phyloP scores from a whole-genome alignment of 2,797 vertebrate species.

The Nannoperca obscura region DNA sequence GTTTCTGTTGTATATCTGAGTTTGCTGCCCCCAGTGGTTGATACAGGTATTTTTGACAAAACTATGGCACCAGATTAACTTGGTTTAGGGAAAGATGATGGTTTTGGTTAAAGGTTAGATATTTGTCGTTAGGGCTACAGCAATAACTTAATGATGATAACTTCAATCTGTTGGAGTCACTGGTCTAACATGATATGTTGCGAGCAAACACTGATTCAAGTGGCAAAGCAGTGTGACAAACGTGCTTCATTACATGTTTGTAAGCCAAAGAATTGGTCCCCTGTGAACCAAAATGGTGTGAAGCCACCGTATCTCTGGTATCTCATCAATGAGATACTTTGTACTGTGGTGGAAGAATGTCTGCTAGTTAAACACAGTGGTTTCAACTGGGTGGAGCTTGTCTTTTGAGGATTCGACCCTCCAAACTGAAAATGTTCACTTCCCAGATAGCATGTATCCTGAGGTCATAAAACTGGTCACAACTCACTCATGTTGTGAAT shows the following conservation, averaged over 20 bases:
- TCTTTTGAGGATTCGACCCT: constrained; percentile 15
- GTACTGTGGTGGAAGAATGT: background rate
- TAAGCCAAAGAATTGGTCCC: background rate
- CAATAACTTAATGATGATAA: background rate
- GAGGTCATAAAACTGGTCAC: constrained; percentile 14
- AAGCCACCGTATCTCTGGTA: constrained; percentile 7
- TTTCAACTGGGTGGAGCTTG: background rate
- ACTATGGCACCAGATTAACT: background rate
- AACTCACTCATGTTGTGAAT: background rate
- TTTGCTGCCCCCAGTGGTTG: too few species aligned
- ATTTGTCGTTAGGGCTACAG: background rate
- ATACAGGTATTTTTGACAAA: too few species aligned
- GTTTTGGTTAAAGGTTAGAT: background rate
- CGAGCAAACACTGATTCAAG: background rate
- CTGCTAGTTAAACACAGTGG: background rate
- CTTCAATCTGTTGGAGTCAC: background rate
- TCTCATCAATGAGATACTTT: constrained; percentile 24
- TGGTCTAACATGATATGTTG: too few species aligned
- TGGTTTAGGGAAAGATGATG: background rate
- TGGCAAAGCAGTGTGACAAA: background rate
- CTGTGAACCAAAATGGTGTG: background rate
- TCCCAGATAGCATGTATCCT: background rate
- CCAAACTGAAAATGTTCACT: background rate
- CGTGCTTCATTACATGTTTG: background rate
- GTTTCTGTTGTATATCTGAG: too few species aligned